Evolutionary conservation across 2,888 invertebrate genomes (phyloP).

Genomic region (Drosophila gaucha): DNA sequence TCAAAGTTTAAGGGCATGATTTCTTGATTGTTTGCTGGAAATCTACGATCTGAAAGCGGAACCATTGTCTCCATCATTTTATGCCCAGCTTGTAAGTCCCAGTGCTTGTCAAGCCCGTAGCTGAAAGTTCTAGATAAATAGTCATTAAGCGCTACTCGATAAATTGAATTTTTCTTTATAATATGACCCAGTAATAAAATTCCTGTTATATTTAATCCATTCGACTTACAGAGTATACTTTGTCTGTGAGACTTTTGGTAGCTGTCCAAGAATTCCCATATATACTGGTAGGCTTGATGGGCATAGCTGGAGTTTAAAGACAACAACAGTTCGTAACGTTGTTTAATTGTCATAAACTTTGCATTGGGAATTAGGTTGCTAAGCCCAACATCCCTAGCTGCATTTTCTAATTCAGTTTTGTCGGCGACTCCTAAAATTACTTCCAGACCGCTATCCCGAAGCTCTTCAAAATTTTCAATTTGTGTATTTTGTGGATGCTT

Average conservation of each 20-base stretch:
- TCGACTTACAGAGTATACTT: slow-evolving; percentile 1
- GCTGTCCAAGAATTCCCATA: neutral
- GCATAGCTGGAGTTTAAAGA: slow-evolving; percentile 13
- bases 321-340: neutral
- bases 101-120: slow-evolving; percentile 6
- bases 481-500: slow-evolving; percentile 10
- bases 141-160: slow-evolving; percentile 3
- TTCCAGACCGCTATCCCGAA: slow-evolving; percentile 12
- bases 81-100: neutral
- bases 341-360: neutral
- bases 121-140: neutral
- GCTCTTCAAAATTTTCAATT: slow-evolving; percentile 24
- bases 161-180: slow-evolving; percentile 13
- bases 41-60: neutral
- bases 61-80: slow-evolving; percentile 1
- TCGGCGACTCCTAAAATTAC: neutral
- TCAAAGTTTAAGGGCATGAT: neutral
- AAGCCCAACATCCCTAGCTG: rapidly evolving
- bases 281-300: neutral
- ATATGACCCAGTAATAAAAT: neutral
- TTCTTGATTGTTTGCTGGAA: neutral
- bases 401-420: neutral
- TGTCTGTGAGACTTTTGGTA: neutral
- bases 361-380: neutral
- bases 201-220: neutral